Percentiles rank a stretch among this genome's conserved stretches.
These are phyloP conservation scores for Megaustenia siamemsis DNA, from an alignment of 2,888 invertebrate species.

Conservation along the genomic window DNA sequence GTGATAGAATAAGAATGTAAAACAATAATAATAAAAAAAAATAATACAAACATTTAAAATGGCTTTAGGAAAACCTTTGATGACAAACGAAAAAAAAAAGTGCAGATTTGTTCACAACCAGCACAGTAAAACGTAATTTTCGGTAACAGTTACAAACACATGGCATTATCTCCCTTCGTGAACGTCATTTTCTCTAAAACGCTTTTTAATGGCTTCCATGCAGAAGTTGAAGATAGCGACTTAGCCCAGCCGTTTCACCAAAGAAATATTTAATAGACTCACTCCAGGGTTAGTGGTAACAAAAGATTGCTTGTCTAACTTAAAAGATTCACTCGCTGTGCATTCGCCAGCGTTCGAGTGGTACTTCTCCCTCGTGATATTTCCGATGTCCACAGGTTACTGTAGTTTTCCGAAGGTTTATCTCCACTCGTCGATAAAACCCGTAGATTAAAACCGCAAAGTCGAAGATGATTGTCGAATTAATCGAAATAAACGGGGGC, in stretches of 20 bases:
- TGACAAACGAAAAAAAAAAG: no score
- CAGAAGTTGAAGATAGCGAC: conserved; percentile 14
- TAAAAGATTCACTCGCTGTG: conserved; percentile 39
- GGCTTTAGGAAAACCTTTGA: not conserved
- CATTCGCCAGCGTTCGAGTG: conserved; percentile 14
- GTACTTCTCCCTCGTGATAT: conserved; percentile 17
- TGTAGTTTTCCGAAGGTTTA: conserved; percentile 39
- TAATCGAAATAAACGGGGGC: conserved; percentile 15
- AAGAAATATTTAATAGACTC: conserved; percentile 43
- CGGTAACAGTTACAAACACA: conserved; percentile 23
- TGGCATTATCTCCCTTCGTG: conserved; percentile 1
- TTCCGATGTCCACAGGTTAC: conserved; percentile 42
- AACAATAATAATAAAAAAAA: not conserved
- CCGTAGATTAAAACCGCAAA: not conserved
- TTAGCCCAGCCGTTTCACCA: not conserved
- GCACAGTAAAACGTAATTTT: not conserved
- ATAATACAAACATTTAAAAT: not conserved
- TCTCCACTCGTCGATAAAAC: conserved; percentile 31
- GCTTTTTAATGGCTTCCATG: conserved; percentile 30
- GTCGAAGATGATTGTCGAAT: conserved; percentile 28
- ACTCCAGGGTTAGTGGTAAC: conserved; percentile 24
- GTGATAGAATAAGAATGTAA: no score
- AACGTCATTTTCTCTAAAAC: conserved; percentile 36
- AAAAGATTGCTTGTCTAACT: conserved; percentile 52
- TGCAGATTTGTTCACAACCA: not conserved